Evolutionary conservation across 1,140 invertebrate genomes (phyloP).

Genomic region (Panulirus ornatus): DNA sequence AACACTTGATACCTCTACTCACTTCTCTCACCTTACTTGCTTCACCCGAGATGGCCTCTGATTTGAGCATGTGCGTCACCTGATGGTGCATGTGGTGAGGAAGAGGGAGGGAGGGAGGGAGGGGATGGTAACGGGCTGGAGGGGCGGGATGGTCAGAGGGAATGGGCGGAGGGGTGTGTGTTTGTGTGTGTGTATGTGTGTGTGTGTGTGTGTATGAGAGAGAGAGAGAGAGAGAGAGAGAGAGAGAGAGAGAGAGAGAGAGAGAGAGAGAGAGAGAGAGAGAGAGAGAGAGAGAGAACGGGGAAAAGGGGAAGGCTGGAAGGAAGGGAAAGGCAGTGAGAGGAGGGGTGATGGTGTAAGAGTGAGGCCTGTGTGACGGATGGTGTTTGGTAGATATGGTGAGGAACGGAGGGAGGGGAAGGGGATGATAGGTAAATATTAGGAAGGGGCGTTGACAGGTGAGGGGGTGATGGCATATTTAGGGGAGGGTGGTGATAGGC

Average conservation of each 20-base stretch:
- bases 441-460: not conserved
- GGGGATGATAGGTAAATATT: not conserved
- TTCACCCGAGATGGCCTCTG: too few relatives aligned
- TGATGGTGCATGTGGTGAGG: too few relatives aligned
- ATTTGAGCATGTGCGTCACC: too few relatives aligned
- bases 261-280: not conserved
- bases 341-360: not conserved
- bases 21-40: too few relatives aligned
- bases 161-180: not conserved
- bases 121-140: too few relatives aligned
- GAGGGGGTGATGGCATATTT: not conserved
- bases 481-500: too few relatives aligned
- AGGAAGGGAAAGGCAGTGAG: not conserved
- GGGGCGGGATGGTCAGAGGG: too few relatives aligned
- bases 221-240: not conserved
- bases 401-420: not conserved
- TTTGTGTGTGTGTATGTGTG: not conserved
- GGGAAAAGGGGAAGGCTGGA: not conserved
- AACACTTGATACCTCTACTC: too few relatives aligned
- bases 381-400: not conserved
- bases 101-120: too few relatives aligned
- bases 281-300: too few relatives aligned
- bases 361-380: not conserved
- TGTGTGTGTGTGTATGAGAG: conserved; percentile 3
- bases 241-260: not conserved